Conservation (phyloP, 2,888 invertebrate genomes). For the Andrena hattorfiana region DNA sequence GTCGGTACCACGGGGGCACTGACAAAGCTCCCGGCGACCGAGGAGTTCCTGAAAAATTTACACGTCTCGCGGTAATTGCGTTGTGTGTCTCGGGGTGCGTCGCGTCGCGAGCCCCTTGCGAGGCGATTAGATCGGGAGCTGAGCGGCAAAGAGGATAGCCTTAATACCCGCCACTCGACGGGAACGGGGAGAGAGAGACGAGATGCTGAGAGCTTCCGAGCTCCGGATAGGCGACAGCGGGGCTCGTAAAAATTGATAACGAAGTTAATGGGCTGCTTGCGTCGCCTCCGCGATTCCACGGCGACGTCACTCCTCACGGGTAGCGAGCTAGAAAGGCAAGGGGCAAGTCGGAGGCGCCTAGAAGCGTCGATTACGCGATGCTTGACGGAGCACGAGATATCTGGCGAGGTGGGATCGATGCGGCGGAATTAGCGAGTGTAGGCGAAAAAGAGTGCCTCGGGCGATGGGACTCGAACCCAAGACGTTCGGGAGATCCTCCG, state of each 20-base stretch:
- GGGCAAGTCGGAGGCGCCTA: background rate
- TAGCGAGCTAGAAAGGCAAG: background rate
- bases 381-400: background rate
- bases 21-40: constrained; percentile 21
- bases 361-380: constrained; percentile 10
- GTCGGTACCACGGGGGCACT: background rate
- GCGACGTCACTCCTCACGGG: no score
- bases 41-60: constrained; percentile 35
- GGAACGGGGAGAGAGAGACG: background rate
- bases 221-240: background rate
- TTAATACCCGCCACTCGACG: background rate
- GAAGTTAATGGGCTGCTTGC: background rate
- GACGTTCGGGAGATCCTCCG: no score
- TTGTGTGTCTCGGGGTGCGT: constrained; percentile 20
- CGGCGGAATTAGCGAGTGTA: background rate
- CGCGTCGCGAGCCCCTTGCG: background rate
- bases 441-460: background rate
- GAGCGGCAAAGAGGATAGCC: background rate
- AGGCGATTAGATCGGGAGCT: constrained; percentile 11
- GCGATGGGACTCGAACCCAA: no score
- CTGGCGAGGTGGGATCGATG: background rate
- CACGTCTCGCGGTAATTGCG: constrained; percentile 30
- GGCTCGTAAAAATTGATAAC: constrained; percentile 18
- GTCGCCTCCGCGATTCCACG: background rate
- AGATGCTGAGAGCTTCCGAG: background rate